Base-by-base conservation (phyloP, 30 jellyfish, hydroid and myxozoan genomes). In the Sanderia malayensis region DNA sequence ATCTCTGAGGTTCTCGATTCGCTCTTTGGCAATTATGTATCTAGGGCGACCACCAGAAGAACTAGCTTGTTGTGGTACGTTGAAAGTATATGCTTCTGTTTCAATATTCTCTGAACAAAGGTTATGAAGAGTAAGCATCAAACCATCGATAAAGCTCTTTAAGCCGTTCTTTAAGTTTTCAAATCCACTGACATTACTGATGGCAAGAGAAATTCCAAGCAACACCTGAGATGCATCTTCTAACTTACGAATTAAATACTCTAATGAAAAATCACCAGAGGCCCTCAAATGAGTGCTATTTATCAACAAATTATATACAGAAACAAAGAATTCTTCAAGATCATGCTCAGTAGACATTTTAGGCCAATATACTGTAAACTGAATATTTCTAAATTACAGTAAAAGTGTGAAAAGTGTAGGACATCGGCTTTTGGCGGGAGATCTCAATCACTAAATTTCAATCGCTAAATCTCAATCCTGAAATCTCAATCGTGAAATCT, bases 221-320 rank as follows among this genome's bases (percentile, higher is more conserved):
- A 67, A 29, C n/a, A 67, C 0, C 21, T 44, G 79, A 67, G 28
- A 15, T 49, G 66, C 79, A 67, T 67, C 79, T 67, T 67, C 79
- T 15, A 67, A 44, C 79, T 31, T 67, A 25, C 64, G 79, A 44
- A 67, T 44, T 15, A 49, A 67, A 67, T 67, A 67, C 31, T 67
- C 79, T 67, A 67, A 34, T 15, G 79, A 67, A 67, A 67, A 67
- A 67, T 67, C 79, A 44, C 64, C 18, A 15, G 79, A 67, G 45
- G 64, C 21, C 0, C 79, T 31, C 21, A 15, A 0, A 26, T 21
- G 0, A 67, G 11, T 49, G 24, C 64, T 49, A 18, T 67, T 2
- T 0, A 67, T 44, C 18, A 63, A 57, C n/a, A 67, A 46, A 17
- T 67, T 44, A 22, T 2, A 13, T 19, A 44, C 31, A n/a, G 46